Evolutionary conservation across 2,888 invertebrate genomes (phyloP), one percentile per base, ranked within the genome.

Genomic region (Horisme vitalbata): DNA sequence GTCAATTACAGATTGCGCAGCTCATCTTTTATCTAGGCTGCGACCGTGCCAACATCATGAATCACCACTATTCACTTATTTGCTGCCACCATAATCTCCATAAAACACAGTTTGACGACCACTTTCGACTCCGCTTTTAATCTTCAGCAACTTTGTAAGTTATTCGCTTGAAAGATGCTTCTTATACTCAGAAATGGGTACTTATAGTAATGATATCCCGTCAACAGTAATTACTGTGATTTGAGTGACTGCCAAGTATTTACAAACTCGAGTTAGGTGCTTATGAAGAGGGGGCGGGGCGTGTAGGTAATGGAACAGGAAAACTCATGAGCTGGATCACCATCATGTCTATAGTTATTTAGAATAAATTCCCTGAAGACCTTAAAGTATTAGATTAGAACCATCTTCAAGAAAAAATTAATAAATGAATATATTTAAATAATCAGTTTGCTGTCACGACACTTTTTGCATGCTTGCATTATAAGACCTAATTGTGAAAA

Each of bases 161-260:
- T 33, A 31, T 31, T 2, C 13, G 6, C 4, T 15, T 15, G 18
- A 7, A 1, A 28, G 32, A 32, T 32, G 18, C 14, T 5, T 18
- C 9, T 18, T 18, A 31, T 10, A 15, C 6, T 10, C 15, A 2
- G n/a, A 33, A 14, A 8, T 18, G 23, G 6, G 20, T 15, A 34
- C 11, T 23, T 27, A 9, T 24, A 6, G 46, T 49, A 39, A 53
- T 61, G 56, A 57, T 15, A 68, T 60, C 69, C 65, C 65, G 56
- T 74, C 67, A 65, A 55, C 61, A 56, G 55, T 64, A 63, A 71
- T 71, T 67, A 61, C 62, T 45, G 48, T 52, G 53, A 58, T 45
- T 77, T 78, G 79, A 75, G 41, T 53, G 54, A 64, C 62, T 79
- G 80, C 79, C 80, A 80, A 75, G 58, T 63, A 62, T 64, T 41